Evolutionary conservation across 2,113 vertebrate species (phyloP).

Genomic region (Tiliqua scincoides): DNA sequence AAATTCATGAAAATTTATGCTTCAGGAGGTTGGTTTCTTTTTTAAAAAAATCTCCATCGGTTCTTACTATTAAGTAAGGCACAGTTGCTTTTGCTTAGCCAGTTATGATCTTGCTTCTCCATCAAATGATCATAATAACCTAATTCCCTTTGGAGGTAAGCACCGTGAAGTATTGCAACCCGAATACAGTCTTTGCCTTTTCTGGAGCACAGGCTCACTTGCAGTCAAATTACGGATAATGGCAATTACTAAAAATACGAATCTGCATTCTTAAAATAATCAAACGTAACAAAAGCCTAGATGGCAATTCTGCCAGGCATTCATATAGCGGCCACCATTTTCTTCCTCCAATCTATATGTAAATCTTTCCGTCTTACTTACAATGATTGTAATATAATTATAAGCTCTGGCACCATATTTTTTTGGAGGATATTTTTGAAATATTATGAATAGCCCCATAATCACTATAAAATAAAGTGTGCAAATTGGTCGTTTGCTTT

Average conservation of each 20-base stretch:
- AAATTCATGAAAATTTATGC: conserved; percentile 66
- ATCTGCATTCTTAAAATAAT: conserved; percentile 30
- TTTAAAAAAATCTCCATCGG: conserved; percentile 44
- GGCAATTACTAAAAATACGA: conserved; percentile 45
- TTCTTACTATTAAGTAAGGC: conserved; percentile 59
- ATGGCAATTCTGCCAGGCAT: neutral
- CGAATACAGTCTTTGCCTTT: conserved; percentile 39
- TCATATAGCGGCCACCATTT: conserved; percentile 3
- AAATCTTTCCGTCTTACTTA: conserved; percentile 35
- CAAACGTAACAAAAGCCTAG: conserved; percentile 10
- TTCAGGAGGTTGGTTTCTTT: conserved; percentile 47
- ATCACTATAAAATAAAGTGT: conserved; percentile 19
- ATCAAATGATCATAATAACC: conserved; percentile 51
- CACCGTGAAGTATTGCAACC: conserved; percentile 33
- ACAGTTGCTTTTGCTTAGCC: conserved; percentile 53
- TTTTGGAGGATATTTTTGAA: conserved; percentile 41
- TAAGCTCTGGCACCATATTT: conserved; percentile 3
- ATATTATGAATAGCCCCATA: conserved; percentile 19
- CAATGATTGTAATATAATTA: conserved; percentile 20
- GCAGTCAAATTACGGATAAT: conserved; percentile 23
- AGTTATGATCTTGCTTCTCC: conserved; percentile 56
- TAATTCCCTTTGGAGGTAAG: conserved; percentile 48
- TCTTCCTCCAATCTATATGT: conserved; percentile 23
- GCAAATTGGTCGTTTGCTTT: conserved; percentile 21
- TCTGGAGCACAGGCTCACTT: neutral